Evolutionary conservation across 2,888 invertebrate species (phyloP).

Genomic region (Eilema caniola): DNA sequence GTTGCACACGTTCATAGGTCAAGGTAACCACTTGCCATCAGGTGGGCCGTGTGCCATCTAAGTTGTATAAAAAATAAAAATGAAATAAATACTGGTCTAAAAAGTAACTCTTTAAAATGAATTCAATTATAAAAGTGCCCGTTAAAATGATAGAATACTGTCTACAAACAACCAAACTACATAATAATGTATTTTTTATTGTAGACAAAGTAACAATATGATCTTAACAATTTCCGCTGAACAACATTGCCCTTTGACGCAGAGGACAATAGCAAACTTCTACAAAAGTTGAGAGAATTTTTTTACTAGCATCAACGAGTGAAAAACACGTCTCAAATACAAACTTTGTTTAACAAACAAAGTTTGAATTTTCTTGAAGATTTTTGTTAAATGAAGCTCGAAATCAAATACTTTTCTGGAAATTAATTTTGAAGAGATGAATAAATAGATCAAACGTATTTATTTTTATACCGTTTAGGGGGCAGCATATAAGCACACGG

Average conservation of each 20-base stretch:
- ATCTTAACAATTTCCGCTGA: neutral
- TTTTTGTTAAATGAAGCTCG: neutral
- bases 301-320: neutral
- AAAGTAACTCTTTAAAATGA: neutral
- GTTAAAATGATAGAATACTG: neutral
- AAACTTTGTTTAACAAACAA: neutral
- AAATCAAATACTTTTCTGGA: too few species aligned
- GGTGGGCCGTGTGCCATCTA: too few species aligned
- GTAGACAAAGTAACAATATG: neutral
- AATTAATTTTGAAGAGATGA: too few species aligned
- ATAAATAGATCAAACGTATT: too few species aligned
- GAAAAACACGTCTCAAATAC: neutral
- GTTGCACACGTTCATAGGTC: too few species aligned
- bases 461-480: too few species aligned
- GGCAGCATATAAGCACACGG: too few species aligned
- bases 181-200: neutral
- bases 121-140: neutral
- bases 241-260: neutral
- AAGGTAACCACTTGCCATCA: too few species aligned
- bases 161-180: neutral
- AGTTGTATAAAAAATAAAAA: too few species aligned
- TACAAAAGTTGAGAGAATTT: neutral
- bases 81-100: neutral
- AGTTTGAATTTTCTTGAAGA: neutral
- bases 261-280: neutral